Conservation (phyloP, 2,888 invertebrate genomes). For the Perizoma flavofasciatum region DNA sequence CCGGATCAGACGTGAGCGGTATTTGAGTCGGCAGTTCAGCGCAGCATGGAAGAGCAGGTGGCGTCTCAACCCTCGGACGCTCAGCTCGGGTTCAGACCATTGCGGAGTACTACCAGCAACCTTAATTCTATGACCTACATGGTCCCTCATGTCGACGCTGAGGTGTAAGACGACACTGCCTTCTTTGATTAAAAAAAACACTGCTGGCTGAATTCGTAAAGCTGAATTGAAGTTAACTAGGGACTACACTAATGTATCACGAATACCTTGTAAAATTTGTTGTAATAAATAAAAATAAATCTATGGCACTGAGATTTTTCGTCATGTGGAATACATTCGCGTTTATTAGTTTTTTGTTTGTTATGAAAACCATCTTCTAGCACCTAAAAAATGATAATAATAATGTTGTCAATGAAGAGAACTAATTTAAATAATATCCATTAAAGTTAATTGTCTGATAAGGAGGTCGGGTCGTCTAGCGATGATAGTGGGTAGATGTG, state of each 20-base stretch:
- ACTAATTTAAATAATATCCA: conserved; percentile 81
- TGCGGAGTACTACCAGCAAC: conserved; percentile 22
- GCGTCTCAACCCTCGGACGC: too few species aligned
- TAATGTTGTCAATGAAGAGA: conserved; percentile 63
- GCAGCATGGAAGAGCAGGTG: background rate
- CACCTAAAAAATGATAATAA: conserved; percentile 18
- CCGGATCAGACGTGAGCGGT: conserved; percentile 4
- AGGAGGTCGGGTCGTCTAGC: conserved; percentile 61
- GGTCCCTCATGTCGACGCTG: conserved; percentile 19
- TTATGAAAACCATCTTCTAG: background rate
- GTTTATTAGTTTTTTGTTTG: background rate
- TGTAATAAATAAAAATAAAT: too few species aligned
- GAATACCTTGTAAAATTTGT: too few species aligned
- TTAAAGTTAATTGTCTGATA: conserved; percentile 82
- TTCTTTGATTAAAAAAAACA: conserved; percentile 32
- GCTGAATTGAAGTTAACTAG: too few species aligned
- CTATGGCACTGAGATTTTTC: too few species aligned
- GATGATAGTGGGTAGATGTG: conserved; percentile 38
- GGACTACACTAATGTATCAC: too few species aligned
- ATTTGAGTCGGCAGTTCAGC: conserved; percentile 15
- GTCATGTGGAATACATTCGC: too few species aligned
- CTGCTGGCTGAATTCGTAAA: background rate
- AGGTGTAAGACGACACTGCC: conserved; percentile 23
- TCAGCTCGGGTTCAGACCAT: background rate
- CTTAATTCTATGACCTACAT: conserved; percentile 9